Evolutionary conservation across 1,140 invertebrate genomes (phyloP).

Genomic region (Lepidostoma basale): DNA sequence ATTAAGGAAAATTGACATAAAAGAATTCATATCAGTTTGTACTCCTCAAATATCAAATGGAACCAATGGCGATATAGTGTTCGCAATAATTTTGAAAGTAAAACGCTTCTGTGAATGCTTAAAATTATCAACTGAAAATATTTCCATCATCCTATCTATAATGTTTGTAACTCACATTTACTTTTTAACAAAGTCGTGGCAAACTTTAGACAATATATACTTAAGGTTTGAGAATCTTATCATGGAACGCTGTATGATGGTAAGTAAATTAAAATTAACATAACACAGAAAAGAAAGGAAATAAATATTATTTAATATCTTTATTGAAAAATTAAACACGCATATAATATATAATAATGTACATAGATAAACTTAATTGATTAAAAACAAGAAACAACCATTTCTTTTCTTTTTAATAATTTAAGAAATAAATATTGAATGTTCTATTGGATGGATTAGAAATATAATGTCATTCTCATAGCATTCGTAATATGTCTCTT

Average conservation of each 20-base stretch:
- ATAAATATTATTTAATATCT: too few species aligned
- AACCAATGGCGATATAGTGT: not conserved
- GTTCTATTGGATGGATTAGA: too few species aligned
- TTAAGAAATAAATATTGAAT: too few species aligned
- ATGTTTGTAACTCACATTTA: constrained; percentile 17
- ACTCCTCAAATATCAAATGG: not conserved
- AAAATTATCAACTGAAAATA: not conserved
- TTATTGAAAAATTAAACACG: too few species aligned
- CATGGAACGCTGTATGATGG: constrained; percentile 6
- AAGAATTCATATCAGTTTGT: not conserved
- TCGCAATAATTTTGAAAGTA: not conserved
- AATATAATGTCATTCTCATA: too few species aligned
- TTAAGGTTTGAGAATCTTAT: constrained; percentile 11
- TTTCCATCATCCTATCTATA: not conserved
- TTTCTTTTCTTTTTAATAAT: too few species aligned
- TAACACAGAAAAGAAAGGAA: not conserved
- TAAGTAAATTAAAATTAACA: not conserved
- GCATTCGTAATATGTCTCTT: too few species aligned
- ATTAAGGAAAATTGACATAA: constrained; percentile 1
- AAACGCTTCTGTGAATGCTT: constrained; percentile 8
- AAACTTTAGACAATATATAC: constrained; percentile 7
- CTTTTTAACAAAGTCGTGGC: constrained; percentile 10
- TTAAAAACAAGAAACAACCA: too few species aligned
- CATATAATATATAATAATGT: too few species aligned
- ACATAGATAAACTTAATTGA: too few species aligned